Percentiles rank a stretch among this genome's conserved stretches.
These are phyloP conservation scores for Zophobas morio DNA, from an alignment of 1,140 invertebrate genomes.

Conservation along the genomic window DNA sequence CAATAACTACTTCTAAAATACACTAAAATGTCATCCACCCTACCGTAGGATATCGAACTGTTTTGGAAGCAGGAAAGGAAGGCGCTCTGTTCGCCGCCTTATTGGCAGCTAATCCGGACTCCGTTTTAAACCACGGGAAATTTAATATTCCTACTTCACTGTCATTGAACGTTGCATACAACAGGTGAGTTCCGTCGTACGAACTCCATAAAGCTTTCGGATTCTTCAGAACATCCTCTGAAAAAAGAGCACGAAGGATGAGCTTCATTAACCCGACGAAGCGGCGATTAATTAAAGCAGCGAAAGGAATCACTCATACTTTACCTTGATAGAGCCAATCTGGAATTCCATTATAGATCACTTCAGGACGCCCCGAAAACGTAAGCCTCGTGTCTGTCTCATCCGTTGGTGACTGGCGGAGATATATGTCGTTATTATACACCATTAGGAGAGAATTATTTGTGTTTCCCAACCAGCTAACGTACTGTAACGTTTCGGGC, in stretches of 20 bases:
- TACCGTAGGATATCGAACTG: constrained; percentile 84
- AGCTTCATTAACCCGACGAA: neutral
- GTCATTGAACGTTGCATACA: constrained; percentile 93
- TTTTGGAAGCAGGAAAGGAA: constrained; percentile 81
- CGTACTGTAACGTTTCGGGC: constrained; percentile 81
- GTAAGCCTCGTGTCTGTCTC: constrained; percentile 80
- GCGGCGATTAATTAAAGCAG: no score
- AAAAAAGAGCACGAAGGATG: constrained; percentile 52
- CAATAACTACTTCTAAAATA: no score
- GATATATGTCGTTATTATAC: constrained; percentile 90
- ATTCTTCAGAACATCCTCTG: constrained; percentile 83
- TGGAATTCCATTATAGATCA: constrained; percentile 91
- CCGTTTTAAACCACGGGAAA: constrained; percentile 81
- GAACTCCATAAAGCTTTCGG: constrained; percentile 89
- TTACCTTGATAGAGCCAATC: constrained; percentile 95
- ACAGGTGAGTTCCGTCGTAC: constrained; percentile 82
- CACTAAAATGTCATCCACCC: constrained; percentile 49
- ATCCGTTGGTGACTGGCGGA: constrained; percentile 78
- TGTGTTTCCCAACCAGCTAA: constrained; percentile 83
- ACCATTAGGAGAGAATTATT: constrained; percentile 78
- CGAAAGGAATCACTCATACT: neutral
- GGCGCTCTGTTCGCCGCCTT: constrained; percentile 65
- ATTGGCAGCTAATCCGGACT: constrained; percentile 70
- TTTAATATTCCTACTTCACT: constrained; percentile 81
- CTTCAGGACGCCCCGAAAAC: constrained; percentile 79